Percentiles rank a stretch among this genome's conserved stretches.
These are phyloP conservation scores for Parasteatoda lunata DNA, from an alignment of 2,888 invertebrate species.

Conservation along the genomic window DNA sequence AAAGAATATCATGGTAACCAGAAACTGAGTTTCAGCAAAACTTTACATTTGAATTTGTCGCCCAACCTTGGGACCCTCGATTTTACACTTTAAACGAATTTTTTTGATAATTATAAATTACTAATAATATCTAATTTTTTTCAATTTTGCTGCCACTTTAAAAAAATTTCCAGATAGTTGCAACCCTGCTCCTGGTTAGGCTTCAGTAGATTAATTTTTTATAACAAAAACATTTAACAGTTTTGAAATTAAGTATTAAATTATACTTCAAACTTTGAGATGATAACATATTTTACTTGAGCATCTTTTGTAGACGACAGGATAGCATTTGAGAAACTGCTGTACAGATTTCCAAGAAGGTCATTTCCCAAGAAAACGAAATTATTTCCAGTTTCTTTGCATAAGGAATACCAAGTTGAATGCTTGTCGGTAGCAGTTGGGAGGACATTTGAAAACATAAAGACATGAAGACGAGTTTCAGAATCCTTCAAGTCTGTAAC, in stretches of 20 bases:
- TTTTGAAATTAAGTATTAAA: not conserved
- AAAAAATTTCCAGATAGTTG: not conserved
- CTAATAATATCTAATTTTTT: no score
- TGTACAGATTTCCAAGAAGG: constrained; percentile 14
- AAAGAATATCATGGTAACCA: no score
- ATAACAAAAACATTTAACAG: not conserved
- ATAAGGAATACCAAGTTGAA: not conserved
- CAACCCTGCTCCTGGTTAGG: no score
- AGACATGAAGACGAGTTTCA: constrained; percentile 13
- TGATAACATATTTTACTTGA: not conserved
- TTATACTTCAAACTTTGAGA: not conserved
- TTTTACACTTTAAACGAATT: no score
- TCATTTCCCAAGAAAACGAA: constrained; percentile 14
- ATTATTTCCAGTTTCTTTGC: constrained; percentile 6
- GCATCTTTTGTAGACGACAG: not conserved
- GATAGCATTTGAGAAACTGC: constrained; percentile 15
- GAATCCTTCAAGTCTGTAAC: not conserved
- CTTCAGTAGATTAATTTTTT: not conserved
- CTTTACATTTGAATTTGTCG: no score
- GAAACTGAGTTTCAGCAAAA: no score
- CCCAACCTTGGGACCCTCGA: no score
- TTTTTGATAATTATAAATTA: no score
- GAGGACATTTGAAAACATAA: not conserved
- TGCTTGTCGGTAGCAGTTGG: not conserved
- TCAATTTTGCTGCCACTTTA: no score